Conservation (phyloP, 2,888 invertebrate species). For the Globia sparganii region DNA sequence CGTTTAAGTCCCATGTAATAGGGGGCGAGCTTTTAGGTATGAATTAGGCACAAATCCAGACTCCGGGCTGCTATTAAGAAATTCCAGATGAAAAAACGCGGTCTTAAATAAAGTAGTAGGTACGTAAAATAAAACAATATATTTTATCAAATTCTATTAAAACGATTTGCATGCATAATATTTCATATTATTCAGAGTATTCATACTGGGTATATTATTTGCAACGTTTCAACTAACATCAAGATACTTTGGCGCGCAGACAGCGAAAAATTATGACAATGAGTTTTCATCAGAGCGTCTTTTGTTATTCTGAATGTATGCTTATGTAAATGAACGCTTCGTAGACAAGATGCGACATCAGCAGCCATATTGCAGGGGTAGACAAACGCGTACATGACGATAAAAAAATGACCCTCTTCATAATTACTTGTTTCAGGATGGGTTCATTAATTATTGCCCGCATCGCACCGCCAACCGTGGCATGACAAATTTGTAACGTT, state of each 20-base stretch:
- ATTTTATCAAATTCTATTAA: constrained; percentile 3
- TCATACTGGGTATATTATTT: constrained; percentile 34
- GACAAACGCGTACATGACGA: constrained; percentile 36
- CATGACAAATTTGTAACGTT: constrained; percentile 81
- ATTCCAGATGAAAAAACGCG: background rate
- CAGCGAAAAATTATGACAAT: constrained; percentile 72
- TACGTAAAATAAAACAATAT: constrained; percentile 4
- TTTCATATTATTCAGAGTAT: constrained; percentile 21
- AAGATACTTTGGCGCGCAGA: constrained; percentile 69
- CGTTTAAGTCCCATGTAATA: background rate
- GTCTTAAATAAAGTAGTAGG: background rate
- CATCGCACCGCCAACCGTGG: constrained; percentile 72
- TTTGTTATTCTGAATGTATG: constrained; percentile 78
- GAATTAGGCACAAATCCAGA: background rate
- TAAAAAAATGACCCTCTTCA: constrained; percentile 65
- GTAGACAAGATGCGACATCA: constrained; percentile 60
- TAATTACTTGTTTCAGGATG: constrained; percentile 74
- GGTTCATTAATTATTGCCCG: constrained; percentile 81
- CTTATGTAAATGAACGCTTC: constrained; percentile 75
- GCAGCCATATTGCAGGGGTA: constrained; percentile 55
- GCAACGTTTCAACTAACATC: constrained; percentile 51
- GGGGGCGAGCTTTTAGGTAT: too few species aligned
- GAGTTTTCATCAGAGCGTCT: constrained; percentile 73
- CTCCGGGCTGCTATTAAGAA: background rate
- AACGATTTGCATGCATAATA: constrained; percentile 31